phyloP scores from a whole-genome alignment of 2,888 invertebrate genomes.

The Augochlorella aurata region DNA sequence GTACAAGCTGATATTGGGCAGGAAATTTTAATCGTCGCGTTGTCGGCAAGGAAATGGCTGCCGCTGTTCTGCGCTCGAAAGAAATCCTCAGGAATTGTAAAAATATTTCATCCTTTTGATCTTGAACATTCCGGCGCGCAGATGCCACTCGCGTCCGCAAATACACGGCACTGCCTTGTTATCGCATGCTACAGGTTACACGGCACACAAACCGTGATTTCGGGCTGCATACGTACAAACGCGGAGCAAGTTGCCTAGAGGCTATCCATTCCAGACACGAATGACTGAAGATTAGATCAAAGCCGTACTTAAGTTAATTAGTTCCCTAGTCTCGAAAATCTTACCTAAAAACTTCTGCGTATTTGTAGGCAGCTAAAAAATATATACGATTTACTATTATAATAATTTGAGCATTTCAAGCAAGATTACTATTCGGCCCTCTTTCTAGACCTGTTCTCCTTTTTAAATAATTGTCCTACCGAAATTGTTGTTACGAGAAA shows the following conservation, averaged over 20 bases:
- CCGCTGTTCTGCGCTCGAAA: not conserved
- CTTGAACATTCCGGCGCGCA: not conserved
- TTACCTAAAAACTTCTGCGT: no score
- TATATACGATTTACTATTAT: no score
- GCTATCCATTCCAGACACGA: not conserved
- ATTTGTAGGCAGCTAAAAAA: no score
- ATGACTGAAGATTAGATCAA: not conserved
- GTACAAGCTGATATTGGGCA: not conserved
- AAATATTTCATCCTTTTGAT: not conserved
- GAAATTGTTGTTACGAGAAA: no score
- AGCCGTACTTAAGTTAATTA: not conserved
- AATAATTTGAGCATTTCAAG: no score
- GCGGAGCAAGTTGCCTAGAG: not conserved
- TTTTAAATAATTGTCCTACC: no score
- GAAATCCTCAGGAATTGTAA: not conserved
- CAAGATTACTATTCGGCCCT: no score
- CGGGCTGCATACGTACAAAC: not conserved
- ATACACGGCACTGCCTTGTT: not conserved
- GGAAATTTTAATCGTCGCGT: constrained; percentile 2
- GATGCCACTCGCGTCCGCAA: not conserved
- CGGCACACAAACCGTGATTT: not conserved
- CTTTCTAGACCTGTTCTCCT: no score
- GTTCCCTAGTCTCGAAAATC: no score
- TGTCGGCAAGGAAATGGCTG: not conserved
- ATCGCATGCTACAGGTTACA: not conserved